Evolutionary conservation across 2,888 invertebrate species (phyloP).

Genomic region (Morpho deidamia): DNA sequence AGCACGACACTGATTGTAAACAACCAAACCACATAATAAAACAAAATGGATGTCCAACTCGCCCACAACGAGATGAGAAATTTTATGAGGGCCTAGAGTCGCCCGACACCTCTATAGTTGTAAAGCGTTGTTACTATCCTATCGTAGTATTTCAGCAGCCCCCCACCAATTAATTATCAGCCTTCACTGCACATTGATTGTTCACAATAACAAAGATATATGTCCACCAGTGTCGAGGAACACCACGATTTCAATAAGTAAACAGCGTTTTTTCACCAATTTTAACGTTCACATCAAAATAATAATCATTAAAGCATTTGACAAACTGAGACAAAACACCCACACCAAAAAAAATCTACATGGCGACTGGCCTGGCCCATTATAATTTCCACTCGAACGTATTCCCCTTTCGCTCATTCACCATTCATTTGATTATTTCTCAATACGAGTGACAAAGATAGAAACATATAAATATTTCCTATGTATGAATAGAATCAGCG

Average conservation of each 20-base stretch:
- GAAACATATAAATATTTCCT: constrained; percentile 69
- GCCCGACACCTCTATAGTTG: constrained; percentile 56
- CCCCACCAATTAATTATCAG: constrained; percentile 71
- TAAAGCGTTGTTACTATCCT: constrained; percentile 77
- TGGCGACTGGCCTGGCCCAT: constrained; percentile 72
- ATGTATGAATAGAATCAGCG: constrained; percentile 74
- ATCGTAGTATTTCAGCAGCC: constrained; percentile 76
- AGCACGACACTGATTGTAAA: constrained; percentile 63
- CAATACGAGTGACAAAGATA: constrained; percentile 64
- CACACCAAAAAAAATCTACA: constrained; percentile 75
- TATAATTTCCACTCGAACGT: constrained; percentile 74
- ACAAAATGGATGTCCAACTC: constrained; percentile 75
- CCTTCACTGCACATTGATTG: constrained; percentile 49
- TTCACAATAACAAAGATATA: constrained; percentile 58
- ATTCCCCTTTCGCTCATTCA: constrained; percentile 69
- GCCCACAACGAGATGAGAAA: constrained; percentile 65
- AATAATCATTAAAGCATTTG: constrained; percentile 75
- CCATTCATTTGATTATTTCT: constrained; percentile 75
- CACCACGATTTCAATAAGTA: constrained; percentile 44
- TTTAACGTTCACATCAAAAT: constrained; percentile 69
- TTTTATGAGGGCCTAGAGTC: constrained; percentile 58
- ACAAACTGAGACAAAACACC: constrained; percentile 71
- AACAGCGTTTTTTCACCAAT: constrained; percentile 56
- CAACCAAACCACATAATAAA: constrained; percentile 73
- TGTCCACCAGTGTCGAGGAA: constrained; percentile 43